A percentile compares a stretch with the other conserved stretches of the same genome.
phyloP scores from a whole-genome alignment of 2,797 vertebrate genomes.

The Crocidura indochinensis region DNA sequence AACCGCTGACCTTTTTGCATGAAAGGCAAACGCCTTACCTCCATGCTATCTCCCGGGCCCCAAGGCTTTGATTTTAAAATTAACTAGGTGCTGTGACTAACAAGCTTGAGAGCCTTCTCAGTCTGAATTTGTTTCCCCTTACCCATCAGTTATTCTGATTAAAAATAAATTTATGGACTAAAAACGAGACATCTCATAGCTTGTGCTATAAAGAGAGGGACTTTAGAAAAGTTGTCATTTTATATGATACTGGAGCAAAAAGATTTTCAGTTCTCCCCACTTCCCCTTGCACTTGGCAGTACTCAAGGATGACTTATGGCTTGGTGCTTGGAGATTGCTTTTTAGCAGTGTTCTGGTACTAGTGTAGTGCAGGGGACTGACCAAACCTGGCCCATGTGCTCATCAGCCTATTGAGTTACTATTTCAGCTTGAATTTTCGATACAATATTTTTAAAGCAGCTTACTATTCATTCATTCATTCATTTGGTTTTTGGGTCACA shows the following conservation, averaged over 20 bases:
- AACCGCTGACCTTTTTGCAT: too few relatives aligned
- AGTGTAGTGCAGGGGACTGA: too few relatives aligned
- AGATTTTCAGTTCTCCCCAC: constrained; percentile 44
- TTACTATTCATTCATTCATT: too few relatives aligned
- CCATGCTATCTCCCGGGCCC: too few relatives aligned
- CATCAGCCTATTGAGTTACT: too few relatives aligned
- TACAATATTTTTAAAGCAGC: constrained; percentile 40
- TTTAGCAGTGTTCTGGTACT: too few relatives aligned
- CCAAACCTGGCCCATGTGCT: too few relatives aligned
- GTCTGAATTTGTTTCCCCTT: constrained; percentile 26
- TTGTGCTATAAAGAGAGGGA: constrained; percentile 50
- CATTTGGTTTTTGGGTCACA: too few relatives aligned
- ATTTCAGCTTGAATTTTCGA: neutral
- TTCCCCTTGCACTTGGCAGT: too few relatives aligned
- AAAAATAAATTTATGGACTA: constrained; percentile 71
- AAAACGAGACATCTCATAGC: constrained; percentile 44
- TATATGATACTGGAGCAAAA: constrained; percentile 62
- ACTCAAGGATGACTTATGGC: too few relatives aligned
- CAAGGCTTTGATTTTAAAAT: constrained; percentile 76
- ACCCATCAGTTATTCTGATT: constrained; percentile 45
- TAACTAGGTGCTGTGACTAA: constrained; percentile 66
- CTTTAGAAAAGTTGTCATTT: constrained; percentile 60
- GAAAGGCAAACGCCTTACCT: too few relatives aligned
- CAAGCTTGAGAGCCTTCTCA: constrained; percentile 69
- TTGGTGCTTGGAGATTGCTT: too few relatives aligned